phyloP scores from a whole-genome alignment of 2,888 invertebrate species.

The Philonicus albiceps region DNA sequence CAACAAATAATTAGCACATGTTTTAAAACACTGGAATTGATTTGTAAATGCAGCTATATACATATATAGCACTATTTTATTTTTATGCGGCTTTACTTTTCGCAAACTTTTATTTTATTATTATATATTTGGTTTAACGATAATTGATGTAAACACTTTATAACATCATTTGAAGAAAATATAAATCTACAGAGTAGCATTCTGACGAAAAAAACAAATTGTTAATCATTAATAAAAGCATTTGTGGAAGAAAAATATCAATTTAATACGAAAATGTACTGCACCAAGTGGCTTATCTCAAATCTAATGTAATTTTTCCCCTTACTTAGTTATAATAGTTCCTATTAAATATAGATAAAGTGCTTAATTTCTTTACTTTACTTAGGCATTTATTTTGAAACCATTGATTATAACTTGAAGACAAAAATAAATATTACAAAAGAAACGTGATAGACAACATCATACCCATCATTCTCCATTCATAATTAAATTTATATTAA shows the following conservation, averaged over 20 bases:
- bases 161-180: background rate
- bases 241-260: background rate
- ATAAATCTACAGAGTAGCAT: background rate
- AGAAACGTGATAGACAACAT: too few species aligned
- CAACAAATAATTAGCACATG: constrained; percentile 16
- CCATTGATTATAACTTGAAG: background rate
- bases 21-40: constrained; percentile 9
- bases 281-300: background rate
- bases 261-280: background rate
- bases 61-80: constrained; percentile 7
- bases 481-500: background rate
- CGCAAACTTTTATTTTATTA: constrained; percentile 3
- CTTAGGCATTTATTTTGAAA: background rate
- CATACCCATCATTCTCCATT: too few species aligned
- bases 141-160: background rate
- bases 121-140: background rate
- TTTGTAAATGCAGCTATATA: background rate
- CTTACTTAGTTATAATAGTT: background rate
- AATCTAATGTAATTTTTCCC: background rate
- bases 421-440: too few species aligned
- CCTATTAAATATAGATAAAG: background rate
- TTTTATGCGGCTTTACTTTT: background rate
- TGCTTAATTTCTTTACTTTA: background rate
- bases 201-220: background rate
- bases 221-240: background rate